Base-by-base conservation (phyloP, 2,888 invertebrate species). In the Campoletis raptor region DNA sequence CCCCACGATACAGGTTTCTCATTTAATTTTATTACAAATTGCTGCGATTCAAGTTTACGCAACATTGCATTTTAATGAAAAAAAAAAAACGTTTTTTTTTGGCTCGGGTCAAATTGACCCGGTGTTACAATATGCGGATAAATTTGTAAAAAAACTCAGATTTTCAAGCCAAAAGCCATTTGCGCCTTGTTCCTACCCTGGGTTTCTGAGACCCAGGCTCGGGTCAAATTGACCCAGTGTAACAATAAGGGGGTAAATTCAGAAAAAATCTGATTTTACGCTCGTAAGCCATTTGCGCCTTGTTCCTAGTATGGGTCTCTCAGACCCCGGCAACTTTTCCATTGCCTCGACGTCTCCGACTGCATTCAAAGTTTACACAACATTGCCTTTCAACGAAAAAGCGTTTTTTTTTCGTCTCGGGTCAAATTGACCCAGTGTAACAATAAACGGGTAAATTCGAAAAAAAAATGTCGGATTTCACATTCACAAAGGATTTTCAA, bases 1-100 rank as follows among this genome's bases (percentile, higher is more conserved):
- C 90, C 18, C 91, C 89, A 64, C 90, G 93, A 90, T 94, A 94
- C 81, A 93, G 93, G 94, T 93, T 88, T 61, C 6, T 3, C 12
- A 45, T 4, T n/a, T 3, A 57, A 18, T 30, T 15, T 15, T 9
- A n/a, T 37, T 37, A 45, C 1, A 66, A 30, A 30, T 2, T 30
- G 30, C 3, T 30, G 30, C 3, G 30, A 30, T 30, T 30, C 30
- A 30, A 30, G 30, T 30, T 30, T 30, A 30, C 30, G 30, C 2
- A 30, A 30, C 30, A 3, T 30, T 30, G 30, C 30, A 3, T 30
- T 30, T 2, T 30, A 30, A 30, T 3, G 30, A 30, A 30, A 30
- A 30, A 30, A 30, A 30, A 30, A 30, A 30, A 30, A 30, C 30
- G 30, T 30, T 30, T 30, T 30, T 30, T 30, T 30, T 30, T 30